Evolutionary conservation across 2,113 vertebrate genomes (phyloP), one percentile per base, ranked within the genome.

Genomic region (Indicator maculatus): DNA sequence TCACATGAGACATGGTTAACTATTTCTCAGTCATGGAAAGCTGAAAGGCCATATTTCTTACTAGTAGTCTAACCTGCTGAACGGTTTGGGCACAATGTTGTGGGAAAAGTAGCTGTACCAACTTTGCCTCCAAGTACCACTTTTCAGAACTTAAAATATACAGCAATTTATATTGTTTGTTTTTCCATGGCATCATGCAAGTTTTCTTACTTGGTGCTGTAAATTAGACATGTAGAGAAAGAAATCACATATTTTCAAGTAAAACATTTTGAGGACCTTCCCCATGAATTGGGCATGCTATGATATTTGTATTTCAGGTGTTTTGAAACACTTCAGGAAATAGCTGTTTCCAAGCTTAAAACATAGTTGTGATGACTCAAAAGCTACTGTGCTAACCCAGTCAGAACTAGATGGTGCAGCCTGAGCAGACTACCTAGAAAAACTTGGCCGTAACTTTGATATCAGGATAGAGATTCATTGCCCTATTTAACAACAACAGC

Each of bases 261-360:
- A 9, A 44, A 76, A 81, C 52, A 5, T 93, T 86, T 41, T 71
- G 50, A 74, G 47, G 19, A 12, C 2, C 3, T 1, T 61, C 8
- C 5, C 23, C 1, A 1, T 63, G n/a, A 9, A 5, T 44, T 24
- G 18, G 59, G 55, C 1, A 3, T 33, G 12, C 7, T 52, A 27
- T 38, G 5, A 55, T 2, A 66, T 66, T n/a, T 76, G 6, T 16
- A 63, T 66, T 81, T 86, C 21, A 59, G 41, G 27, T 47, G 16
- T 36, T 63, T 50, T 28, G 30, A 59, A 73, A 53, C 8, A 45
- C 9, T 5, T 56, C 58, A 58, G 6, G 24, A 52, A 91, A 69
- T 4, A 55, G 13, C 6, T 76, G 14, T 73, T 50, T 55, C 3
- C 23, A 38, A 44, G 4, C 7, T 69, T 72, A n/a, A 86, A 59